Evolutionary conservation across 2,113 vertebrate species (phyloP).

Genomic region (Corythornis cristatus): DNA sequence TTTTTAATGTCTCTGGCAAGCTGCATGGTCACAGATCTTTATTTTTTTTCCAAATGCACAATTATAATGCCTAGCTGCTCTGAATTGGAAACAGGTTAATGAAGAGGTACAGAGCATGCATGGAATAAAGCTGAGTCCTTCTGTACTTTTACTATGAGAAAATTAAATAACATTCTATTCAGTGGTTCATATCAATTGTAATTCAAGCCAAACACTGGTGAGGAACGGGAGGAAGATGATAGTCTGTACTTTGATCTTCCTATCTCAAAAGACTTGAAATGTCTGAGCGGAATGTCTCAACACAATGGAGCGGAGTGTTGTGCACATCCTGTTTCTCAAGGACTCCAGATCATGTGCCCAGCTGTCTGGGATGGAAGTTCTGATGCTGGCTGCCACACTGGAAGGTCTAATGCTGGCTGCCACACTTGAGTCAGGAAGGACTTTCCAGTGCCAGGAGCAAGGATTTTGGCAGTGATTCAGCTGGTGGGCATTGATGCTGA

Average conservation of each 20-base stretch:
- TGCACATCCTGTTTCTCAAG: constrained; percentile 13
- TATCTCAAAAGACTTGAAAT: constrained; percentile 17
- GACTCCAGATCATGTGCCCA: neutral
- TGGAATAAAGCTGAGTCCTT: neutral
- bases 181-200: neutral
- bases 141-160: neutral
- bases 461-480: neutral
- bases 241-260: constrained; percentile 45
- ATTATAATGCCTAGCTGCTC: neutral
- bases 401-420: neutral
- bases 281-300: neutral
- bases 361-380: neutral
- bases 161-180: neutral
- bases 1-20: neutral
- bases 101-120: neutral
- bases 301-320: neutral
- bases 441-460: neutral
- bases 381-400: neutral
- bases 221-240: neutral
- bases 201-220: neutral
- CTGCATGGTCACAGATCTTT: neutral
- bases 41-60: neutral
- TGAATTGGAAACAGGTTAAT: neutral
- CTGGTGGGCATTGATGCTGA: neutral
- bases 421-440: neutral